Evolutionary conservation across 2,797 vertebrate genomes (phyloP).

Genomic region (Lemur catta): DNA sequence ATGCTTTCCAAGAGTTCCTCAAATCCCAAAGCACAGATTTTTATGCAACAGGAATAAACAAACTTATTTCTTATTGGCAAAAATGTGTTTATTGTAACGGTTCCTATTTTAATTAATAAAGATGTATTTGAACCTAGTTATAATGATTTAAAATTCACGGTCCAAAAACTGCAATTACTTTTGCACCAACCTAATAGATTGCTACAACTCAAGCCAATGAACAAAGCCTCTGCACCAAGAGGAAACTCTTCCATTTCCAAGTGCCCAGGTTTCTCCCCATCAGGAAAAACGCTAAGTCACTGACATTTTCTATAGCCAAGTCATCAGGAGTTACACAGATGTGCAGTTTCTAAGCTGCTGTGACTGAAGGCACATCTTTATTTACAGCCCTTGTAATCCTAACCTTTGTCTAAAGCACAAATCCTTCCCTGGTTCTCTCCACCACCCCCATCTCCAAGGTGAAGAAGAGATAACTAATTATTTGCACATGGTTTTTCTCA

Average conservation of each 20-base stretch:
- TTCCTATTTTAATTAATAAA: no score
- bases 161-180: no score
- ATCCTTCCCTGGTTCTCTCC: neutral
- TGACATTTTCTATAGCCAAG: neutral
- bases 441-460: neutral
- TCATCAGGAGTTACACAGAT: neutral
- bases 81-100: no score
- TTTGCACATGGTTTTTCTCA: neutral
- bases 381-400: neutral
- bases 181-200: neutral
- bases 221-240: neutral
- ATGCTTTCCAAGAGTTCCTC: no score
- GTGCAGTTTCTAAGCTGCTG: neutral
- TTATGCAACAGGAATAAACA: no score
- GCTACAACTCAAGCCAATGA: neutral
- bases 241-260: neutral
- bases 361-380: neutral
- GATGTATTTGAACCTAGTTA: no score
- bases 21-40: no score
- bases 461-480: neutral
- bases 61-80: no score
- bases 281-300: neutral
- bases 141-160: no score
- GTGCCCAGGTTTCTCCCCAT: neutral
- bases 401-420: neutral